Evolutionary conservation across 2,797 vertebrate species (phyloP), one percentile per base, ranked within the genome.

Genomic region (Galago senegalensis): DNA sequence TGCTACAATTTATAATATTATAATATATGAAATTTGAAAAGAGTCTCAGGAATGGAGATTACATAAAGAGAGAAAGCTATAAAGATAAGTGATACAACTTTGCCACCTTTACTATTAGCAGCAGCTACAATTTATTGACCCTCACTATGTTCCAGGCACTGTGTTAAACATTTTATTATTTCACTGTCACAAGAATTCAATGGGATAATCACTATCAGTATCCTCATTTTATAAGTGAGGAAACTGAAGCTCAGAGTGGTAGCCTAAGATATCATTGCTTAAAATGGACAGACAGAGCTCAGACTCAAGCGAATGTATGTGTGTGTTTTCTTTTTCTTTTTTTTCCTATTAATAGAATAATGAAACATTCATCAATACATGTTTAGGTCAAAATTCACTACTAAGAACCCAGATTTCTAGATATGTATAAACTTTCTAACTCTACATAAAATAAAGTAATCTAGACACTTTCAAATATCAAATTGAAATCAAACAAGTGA

Each of bases 371-470:
- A 49, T 14, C 49, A 49, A 49, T 49, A 49, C 12, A 49, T 49
- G 25, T 61, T 9, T 67, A 91, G 67, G 67, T 29, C 56, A 58
- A 86, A 85, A 46, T n/a, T 27, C 25, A 85, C 27, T 4, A 49
- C 13, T 27, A 81, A 89, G 69, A 65, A 81, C 58, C 49, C 34
- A n/a, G 17, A 29, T 60, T 80, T 80, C 58, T 60, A 80, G 58
- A 8, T 79, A 89, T 63, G 58, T n/a, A 13, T 60, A 67, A 80
- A 31, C 31, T 81, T 46, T 81, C n/a, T 60, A 95, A 86, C 40
- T 86, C 81, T 75, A 75, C 23, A 49, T 75, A 69, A 89, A 83
- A 40, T 56, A 58, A 81, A 65, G 58, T 93, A 89, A 65, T 13
- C 65, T 72, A 14, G 11, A 31, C 8, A 60, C 40, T 49, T 83